A percentile compares a stretch with the other conserved stretches of the same genome.
phyloP scores from a whole-genome alignment of 2,888 invertebrate genomes.

The Mesoligia furuncula region DNA sequence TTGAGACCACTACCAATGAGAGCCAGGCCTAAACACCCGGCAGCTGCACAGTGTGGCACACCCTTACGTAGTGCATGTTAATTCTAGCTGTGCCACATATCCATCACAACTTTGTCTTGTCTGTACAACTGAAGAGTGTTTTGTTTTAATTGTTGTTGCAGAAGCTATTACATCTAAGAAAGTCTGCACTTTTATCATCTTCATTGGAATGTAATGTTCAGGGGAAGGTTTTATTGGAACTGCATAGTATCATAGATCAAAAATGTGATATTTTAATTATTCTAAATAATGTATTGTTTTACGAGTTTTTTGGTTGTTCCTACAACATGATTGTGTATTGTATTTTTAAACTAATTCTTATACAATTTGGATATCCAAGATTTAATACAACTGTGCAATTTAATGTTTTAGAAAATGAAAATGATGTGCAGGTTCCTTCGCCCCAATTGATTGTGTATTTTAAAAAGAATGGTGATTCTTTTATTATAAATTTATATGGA shows the following conservation, averaged over 20 bases:
- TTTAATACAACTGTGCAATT: slow-evolving; percentile 57
- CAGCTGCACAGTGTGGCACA: slow-evolving; percentile 76
- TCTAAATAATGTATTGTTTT: slow-evolving; percentile 79
- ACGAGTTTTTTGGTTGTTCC: slow-evolving; percentile 70
- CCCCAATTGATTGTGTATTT: slow-evolving; percentile 77
- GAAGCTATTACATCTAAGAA: slow-evolving; percentile 75
- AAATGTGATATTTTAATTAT: slow-evolving; percentile 88
- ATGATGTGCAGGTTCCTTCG: slow-evolving; percentile 85
- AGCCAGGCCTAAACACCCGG: slow-evolving; percentile 86
- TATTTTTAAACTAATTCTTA: slow-evolving; percentile 65
- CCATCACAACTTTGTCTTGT: slow-evolving; percentile 78
- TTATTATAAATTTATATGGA: slow-evolving; percentile 69
- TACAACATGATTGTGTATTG: slow-evolving; percentile 70
- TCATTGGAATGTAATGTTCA: slow-evolving; percentile 69
- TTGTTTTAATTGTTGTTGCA: slow-evolving; percentile 78
- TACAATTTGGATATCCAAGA: slow-evolving; percentile 56
- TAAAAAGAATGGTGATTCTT: slow-evolving; percentile 60
- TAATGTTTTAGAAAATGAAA: slow-evolving; percentile 59
- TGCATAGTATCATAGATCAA: slow-evolving; percentile 87
- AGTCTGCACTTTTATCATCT: slow-evolving; percentile 70
- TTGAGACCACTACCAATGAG: slow-evolving; percentile 88
- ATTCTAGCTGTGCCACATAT: slow-evolving; percentile 82
- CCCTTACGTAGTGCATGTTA: slow-evolving; percentile 81
- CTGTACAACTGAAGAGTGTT: slow-evolving; percentile 83
- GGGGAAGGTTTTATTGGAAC: slow-evolving; percentile 80